These are phyloP conservation scores for Fissipunctia ypsillon DNA, from an alignment of 2,888 invertebrate species.

Conservation along the genomic window DNA sequence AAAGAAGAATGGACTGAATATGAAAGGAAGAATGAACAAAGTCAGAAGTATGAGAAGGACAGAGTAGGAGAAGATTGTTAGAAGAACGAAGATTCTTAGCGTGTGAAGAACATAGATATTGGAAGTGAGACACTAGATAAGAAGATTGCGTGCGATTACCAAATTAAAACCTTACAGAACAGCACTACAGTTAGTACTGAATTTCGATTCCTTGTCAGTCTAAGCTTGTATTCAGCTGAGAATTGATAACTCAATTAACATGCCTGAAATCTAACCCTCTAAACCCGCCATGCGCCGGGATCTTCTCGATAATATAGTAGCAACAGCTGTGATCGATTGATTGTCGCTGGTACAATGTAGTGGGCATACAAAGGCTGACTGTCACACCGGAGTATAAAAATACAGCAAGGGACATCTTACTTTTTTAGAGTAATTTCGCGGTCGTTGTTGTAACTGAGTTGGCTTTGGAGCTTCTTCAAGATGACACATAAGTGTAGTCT, in stretches of 20 bases:
- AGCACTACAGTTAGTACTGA: background rate
- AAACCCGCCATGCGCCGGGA: slow-evolving; percentile 8
- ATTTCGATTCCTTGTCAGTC: slow-evolving; percentile 1
- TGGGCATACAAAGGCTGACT: slow-evolving; percentile 20
- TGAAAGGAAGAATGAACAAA: no score
- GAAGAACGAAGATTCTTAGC: no score
- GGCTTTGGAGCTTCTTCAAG: background rate
- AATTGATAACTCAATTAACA: slow-evolving; percentile 45
- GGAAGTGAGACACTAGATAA: no score
- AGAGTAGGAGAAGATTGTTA: no score
- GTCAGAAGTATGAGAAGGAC: no score
- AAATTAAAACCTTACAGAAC: background rate
- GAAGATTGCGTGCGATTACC: no score
- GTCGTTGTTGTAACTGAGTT: background rate
- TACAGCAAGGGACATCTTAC: background rate
- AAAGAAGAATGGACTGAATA: no score
- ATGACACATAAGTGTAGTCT: background rate
- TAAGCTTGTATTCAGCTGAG: slow-evolving; percentile 22
- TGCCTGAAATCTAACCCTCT: slow-evolving; percentile 11
- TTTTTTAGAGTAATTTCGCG: background rate
- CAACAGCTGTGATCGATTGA: slow-evolving; percentile 54
- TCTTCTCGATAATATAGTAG: slow-evolving; percentile 55
- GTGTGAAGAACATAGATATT: no score
- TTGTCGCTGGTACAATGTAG: slow-evolving; percentile 39
- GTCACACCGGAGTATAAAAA: slow-evolving; percentile 45